Evolutionary conservation across 1,140 invertebrate genomes (phyloP), one percentile per base, ranked within the genome.

Genomic region (Orussus abietinus): DNA sequence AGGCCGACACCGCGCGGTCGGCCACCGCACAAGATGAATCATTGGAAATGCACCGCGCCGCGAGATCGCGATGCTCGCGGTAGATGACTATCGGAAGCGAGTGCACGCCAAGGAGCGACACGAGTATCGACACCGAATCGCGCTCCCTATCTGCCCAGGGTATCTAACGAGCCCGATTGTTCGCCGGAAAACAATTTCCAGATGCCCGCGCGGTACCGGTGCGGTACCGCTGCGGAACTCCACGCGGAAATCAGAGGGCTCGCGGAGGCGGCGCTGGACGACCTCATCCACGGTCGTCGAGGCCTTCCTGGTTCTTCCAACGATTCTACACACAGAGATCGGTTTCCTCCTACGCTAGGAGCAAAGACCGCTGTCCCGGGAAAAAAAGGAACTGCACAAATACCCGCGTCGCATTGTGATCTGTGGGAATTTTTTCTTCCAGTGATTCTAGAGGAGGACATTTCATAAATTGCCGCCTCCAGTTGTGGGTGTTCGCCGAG

Each of bases 81-180:
- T 49, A 50, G 53, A 55, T 55, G 57, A 47, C 45, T 52, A 47
- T 49, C 38, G 45, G 47, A 40, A n/a, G 3, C 17, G 2, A 10
- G 11, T 38, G 22, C 35, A 13, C 4, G 9, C 31, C 12, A 31
- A 13, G 45, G 40, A 45, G 51, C 45, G 41, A 59, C 52, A 46
- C 49, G 55, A 30, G 49, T 36, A 52, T 48, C 36, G 32, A 19
- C 46, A 36, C 36, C 43, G 29, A 45, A 47, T 37, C 40, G 26
- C 37, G 19, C n/a, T n/a, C n/a, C n/a, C n/a, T 38, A 40, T 26
- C 31, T 30, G 34, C 21, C 30, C 37, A 41, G 12, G 26, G 37
- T 30, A 61, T 59, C 53, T 54, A 53, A 59, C 51, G 47, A 52
- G 54, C 45, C 14, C 49, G 59, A 64, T 66, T 61, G 61, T 55